Evolutionary conservation across 2,797 vertebrate species (phyloP), one percentile per base, ranked within the genome.

Genomic region (Bryconaethiops microstoma): DNA sequence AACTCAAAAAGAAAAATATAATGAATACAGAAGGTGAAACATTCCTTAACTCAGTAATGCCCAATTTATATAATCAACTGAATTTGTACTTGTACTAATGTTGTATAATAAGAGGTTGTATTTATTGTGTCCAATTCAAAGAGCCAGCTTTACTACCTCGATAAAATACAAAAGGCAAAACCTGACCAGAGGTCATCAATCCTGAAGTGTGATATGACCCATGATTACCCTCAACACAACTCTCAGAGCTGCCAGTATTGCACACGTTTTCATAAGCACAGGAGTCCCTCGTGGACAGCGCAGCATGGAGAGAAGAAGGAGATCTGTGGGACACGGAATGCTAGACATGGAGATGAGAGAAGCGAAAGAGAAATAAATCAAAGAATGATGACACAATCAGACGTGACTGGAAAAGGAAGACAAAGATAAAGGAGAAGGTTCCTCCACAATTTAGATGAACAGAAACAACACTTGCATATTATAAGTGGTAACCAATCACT

Each of bases 241-340:
- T n/a, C 67, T 13, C 21, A 35, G 63, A 65, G 63, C 39, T 42
- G 63, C 35, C 29, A 16, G 17, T 40, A 64, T 63, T 52, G 55
- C 68, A 72, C 71, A 39, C 67, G 54, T 68, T 45, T 64, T 52
- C 13, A 79, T 12, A 52, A 78, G 54, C 76, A 65, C 7, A 50
- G 55, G 57, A 0, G 57, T 55, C 29, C 60, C 83, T 74, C 62
- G 84, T 78, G 78, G 81, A 85, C 63, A 78, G 52, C 69, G 79
- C 70, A 84, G 80, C 73, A 83, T 19, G 12, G 40, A 25, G 7
- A 54, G 4, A 14, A 40, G 8, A 68, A 25, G 64, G 21, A 48
- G n/a, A 13, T 12, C 21, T 0, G 13, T 14, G 13, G 52, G 45
- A 67, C 54, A 52, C 14, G 59, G 39, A 76, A 55, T 25, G 35